A percentile compares a stretch with the other conserved stretches of the same genome.
Evolutionary conservation across 2,797 vertebrate species (phyloP).

Genomic region (Catostomus latipinnis): DNA sequence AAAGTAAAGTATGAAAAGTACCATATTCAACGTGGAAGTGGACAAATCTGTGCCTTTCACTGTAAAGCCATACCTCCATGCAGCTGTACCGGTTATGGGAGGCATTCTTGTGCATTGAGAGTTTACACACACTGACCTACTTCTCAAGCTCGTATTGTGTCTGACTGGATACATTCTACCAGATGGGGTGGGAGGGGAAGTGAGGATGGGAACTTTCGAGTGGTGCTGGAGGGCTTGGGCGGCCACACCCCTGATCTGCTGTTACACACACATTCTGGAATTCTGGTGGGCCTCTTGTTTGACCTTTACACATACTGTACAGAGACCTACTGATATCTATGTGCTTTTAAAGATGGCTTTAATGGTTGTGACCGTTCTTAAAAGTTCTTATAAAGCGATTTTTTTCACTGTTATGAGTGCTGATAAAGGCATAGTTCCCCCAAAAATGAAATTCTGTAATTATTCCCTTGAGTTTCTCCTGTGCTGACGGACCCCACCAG

Average conservation of each 20-base stretch:
- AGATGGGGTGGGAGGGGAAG: neutral
- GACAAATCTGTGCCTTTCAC: neutral
- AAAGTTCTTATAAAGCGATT: neutral
- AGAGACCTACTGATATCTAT: constrained; percentile 1
- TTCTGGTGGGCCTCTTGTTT: neutral
- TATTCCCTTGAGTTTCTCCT: neutral
- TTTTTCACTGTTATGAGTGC: neutral
- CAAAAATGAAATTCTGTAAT: neutral
- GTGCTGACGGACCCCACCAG: no score
- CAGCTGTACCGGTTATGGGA: neutral
- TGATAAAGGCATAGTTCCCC: neutral
- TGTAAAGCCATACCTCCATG: neutral
- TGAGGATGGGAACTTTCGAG: neutral
- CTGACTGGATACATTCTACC: constrained; percentile 32
- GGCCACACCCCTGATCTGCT: no score
- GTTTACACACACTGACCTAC: constrained; percentile 46
- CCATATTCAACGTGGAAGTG: neutral
- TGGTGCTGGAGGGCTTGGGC: no score
- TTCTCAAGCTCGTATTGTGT: constrained; percentile 1
- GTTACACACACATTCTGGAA: constrained; percentile 8
- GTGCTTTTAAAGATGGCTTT: constrained; percentile 24
- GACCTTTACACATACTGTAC: constrained; percentile 1
- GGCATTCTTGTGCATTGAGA: neutral
- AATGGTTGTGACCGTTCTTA: neutral
- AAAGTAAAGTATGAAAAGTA: constrained; percentile 61